Percentiles rank a stretch among this genome's conserved stretches.
phyloP scores from a whole-genome alignment of 1,140 invertebrate species.

The Probaryconus sp. region DNA sequence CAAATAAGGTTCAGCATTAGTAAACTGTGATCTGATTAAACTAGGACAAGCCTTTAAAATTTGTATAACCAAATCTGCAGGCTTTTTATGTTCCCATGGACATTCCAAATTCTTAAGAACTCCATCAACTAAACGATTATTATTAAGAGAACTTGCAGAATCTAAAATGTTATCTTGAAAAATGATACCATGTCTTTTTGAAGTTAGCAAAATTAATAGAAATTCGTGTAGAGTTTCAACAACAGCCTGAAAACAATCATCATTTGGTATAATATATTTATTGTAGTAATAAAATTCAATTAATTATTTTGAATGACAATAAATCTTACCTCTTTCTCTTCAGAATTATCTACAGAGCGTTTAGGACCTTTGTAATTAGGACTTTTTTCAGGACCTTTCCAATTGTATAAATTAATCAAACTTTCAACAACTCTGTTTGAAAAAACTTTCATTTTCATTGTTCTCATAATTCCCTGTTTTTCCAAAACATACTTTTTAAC shows the following conservation, averaged over 20 bases:
- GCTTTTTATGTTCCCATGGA: conserved; percentile 83
- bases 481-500: conserved; percentile 85
- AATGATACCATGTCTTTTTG: conserved; percentile 83
- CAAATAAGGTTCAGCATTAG: conserved; percentile 80
- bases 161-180: conserved; percentile 82
- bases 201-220: conserved; percentile 83
- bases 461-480: conserved; percentile 83
- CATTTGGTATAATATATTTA: too few relatives aligned
- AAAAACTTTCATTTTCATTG: conserved; percentile 85
- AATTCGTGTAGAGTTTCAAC: conserved; percentile 81
- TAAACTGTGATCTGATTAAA: conserved; percentile 82
- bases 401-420: conserved; percentile 85
- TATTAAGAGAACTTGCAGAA: conserved; percentile 76
- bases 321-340: conserved; percentile 77
- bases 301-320: conserved; percentile 9
- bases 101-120: conserved; percentile 81
- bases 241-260: conserved; percentile 78
- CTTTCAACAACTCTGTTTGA: conserved; percentile 82
- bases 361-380: conserved; percentile 62
- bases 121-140: conserved; percentile 82
- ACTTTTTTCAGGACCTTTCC: conserved; percentile 83
- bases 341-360: conserved; percentile 65
- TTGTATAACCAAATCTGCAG: conserved; percentile 82
- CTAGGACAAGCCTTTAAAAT: conserved; percentile 85
- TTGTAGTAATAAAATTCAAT: conserved; percentile 2